Percentiles rank a stretch among this genome's conserved stretches.
Evolutionary conservation across 1,140 invertebrate genomes (phyloP).

Genomic region (Drosophila parvula): DNA sequence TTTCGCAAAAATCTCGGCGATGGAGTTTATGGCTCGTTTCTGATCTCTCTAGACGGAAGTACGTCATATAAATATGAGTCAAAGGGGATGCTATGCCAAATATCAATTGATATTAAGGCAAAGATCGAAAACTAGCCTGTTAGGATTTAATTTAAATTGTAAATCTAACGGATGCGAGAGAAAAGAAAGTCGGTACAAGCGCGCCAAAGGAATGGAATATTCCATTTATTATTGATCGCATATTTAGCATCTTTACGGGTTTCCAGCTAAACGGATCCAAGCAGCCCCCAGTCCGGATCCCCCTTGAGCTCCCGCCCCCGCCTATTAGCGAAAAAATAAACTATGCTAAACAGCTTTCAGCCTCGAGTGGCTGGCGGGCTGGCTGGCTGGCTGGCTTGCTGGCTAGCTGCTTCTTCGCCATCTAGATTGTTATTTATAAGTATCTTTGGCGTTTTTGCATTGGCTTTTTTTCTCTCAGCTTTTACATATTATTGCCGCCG

Average conservation of each 20-base stretch:
- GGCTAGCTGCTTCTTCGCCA: slow-evolving; percentile 23
- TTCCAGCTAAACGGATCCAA: slow-evolving; percentile 48
- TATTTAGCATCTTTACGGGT: slow-evolving; percentile 43
- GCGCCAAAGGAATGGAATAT: slow-evolving; percentile 38
- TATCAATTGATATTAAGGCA: background rate
- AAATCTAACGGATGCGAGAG: slow-evolving; percentile 29
- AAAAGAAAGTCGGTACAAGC: slow-evolving; percentile 39
- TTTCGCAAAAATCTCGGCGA: slow-evolving; percentile 16
- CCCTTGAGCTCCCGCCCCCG: slow-evolving; percentile 7
- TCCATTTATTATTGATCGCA: slow-evolving; percentile 55
- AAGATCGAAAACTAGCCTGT: background rate
- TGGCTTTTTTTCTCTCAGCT: slow-evolving; percentile 36
- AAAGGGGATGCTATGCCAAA: background rate
- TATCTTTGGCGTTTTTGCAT: slow-evolving; percentile 26
- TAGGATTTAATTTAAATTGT: slow-evolving; percentile 22
- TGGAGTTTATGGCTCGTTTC: background rate
- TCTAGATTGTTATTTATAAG: slow-evolving; percentile 70
- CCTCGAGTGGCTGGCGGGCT: slow-evolving; percentile 18
- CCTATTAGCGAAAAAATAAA: slow-evolving; percentile 59
- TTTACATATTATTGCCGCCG: slow-evolving; percentile 69
- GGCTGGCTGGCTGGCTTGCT: background rate
- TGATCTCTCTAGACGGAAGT: slow-evolving; percentile 18
- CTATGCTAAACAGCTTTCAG: slow-evolving; percentile 66
- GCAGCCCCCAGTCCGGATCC: background rate
- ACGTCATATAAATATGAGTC: slow-evolving; percentile 23